A percentile compares a stretch with the other conserved stretches of the same genome.
Conservation (phyloP, 1,140 invertebrate genomes). For the Drosophila ogumai region DNA sequence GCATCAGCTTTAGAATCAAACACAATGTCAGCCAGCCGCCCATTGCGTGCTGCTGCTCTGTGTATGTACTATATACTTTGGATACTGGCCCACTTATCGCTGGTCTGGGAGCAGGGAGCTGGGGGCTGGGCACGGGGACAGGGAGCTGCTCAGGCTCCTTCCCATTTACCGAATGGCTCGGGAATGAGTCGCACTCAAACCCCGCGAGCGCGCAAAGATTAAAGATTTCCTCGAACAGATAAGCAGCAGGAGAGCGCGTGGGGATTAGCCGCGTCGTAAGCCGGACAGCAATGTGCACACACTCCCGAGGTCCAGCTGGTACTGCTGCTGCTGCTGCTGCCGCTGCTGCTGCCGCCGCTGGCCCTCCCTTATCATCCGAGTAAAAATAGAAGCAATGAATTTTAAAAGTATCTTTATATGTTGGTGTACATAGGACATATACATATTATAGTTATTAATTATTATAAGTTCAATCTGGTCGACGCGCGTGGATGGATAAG, state of each 20-base stretch:
- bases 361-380: too few relatives aligned
- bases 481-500: slow-evolving; percentile 27
- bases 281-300: not conserved
- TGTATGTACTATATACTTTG: not conserved
- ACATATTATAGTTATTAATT: slow-evolving; percentile 19
- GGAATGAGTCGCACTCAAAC: not conserved
- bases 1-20: slow-evolving; percentile 1
- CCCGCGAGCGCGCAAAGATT: too few relatives aligned
- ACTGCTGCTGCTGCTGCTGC: not conserved
- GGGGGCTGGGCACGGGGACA: not conserved
- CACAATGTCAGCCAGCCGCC: not conserved
- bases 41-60: not conserved
- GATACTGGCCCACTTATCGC: not conserved
- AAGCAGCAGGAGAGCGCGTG: not conserved
- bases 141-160: not conserved
- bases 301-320: not conserved
- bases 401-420: slow-evolving; percentile 25
- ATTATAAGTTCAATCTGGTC: slow-evolving; percentile 32
- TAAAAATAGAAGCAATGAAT: not conserved
- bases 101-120: not conserved
- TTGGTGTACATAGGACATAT: slow-evolving; percentile 26
- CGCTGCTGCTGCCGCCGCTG: not conserved
- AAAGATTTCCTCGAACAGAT: not conserved
- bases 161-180: too few relatives aligned
- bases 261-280: not conserved